A percentile compares a stretch with the other conserved stretches of the same genome.
These are phyloP conservation scores for Pygoscelis antarcticus DNA, from an alignment of 2,113 vertebrate species.

Conservation along the genomic window DNA sequence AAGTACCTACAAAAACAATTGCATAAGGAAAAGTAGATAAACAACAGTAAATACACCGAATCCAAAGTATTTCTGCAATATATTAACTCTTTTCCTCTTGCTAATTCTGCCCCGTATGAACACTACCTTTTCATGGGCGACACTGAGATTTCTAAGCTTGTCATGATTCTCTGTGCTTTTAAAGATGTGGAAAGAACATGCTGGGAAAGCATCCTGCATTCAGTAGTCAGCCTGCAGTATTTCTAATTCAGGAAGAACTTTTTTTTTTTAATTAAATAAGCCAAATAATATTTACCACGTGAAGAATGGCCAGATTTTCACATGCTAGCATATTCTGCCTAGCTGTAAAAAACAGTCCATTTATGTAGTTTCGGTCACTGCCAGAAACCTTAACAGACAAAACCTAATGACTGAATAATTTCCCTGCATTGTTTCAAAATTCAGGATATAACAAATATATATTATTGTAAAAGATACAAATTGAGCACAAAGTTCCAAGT, in stretches of 20 bases:
- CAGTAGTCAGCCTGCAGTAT: neutral
- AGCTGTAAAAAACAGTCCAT: neutral
- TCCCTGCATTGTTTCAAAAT: neutral
- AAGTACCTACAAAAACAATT: neutral
- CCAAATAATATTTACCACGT: neutral
- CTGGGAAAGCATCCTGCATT: neutral
- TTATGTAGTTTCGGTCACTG: neutral
- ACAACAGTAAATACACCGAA: neutral
- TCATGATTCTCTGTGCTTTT: neutral
- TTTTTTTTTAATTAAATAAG: neutral
- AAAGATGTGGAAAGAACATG: neutral
- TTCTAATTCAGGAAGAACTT: neutral
- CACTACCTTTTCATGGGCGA: neutral
- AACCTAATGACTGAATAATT: neutral
- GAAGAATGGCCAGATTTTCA: neutral
- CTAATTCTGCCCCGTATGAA: neutral
- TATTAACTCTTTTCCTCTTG: neutral
- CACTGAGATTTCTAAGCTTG: neutral
- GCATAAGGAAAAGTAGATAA: neutral
- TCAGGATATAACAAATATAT: fast-evolving
- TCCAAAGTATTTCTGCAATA: neutral
- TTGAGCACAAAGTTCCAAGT: neutral
- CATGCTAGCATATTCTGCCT: neutral
- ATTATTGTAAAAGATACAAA: neutral
- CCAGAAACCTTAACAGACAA: neutral